Percentiles rank a stretch among this genome's conserved stretches.
phyloP scores from a whole-genome alignment of 2,888 invertebrate species.

The Drosophila heteroneura region DNA sequence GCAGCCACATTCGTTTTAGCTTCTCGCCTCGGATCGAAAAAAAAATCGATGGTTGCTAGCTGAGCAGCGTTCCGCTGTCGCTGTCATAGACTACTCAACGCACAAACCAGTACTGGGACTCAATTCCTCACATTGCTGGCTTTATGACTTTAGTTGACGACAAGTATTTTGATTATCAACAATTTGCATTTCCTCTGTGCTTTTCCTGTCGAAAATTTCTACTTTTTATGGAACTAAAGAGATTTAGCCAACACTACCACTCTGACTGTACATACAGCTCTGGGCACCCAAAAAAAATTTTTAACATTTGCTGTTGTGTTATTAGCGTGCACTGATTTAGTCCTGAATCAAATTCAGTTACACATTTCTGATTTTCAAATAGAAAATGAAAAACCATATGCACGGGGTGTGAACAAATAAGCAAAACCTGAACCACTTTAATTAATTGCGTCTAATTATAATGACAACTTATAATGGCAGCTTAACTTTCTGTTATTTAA shows the following conservation, averaged over 20 bases:
- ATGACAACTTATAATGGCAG: too few relatives aligned
- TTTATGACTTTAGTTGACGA: constrained; percentile 11
- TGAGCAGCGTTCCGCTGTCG: constrained; percentile 5
- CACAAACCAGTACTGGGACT: constrained; percentile 14
- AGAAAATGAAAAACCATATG: neutral
- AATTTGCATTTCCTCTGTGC: constrained; percentile 20
- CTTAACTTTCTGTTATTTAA: constrained; percentile 3
- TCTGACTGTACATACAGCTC: neutral
- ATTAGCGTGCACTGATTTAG: neutral
- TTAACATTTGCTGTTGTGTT: constrained; percentile 16
- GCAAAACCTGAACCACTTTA: neutral
- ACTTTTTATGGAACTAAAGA: constrained; percentile 22
- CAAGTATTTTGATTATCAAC: constrained; percentile 7
- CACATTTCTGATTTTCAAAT: neutral
- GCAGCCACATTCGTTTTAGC: constrained; percentile 27
- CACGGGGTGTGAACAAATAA: neutral
- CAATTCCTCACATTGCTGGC: constrained; percentile 40
- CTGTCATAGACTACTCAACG: constrained; percentile 34
- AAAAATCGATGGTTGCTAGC: constrained; percentile 47
- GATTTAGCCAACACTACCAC: constrained; percentile 21
- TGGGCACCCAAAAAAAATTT: constrained; percentile 15
- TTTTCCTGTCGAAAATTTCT: constrained; percentile 23
- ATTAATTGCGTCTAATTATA: neutral
- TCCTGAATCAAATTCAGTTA: neutral
- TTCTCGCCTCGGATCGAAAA: constrained; percentile 8